A percentile compares a stretch with the other conserved stretches of the same genome.
Evolutionary conservation across 2,113 vertebrate genomes (phyloP).

Genomic region (Pleuronectes platessa): DNA sequence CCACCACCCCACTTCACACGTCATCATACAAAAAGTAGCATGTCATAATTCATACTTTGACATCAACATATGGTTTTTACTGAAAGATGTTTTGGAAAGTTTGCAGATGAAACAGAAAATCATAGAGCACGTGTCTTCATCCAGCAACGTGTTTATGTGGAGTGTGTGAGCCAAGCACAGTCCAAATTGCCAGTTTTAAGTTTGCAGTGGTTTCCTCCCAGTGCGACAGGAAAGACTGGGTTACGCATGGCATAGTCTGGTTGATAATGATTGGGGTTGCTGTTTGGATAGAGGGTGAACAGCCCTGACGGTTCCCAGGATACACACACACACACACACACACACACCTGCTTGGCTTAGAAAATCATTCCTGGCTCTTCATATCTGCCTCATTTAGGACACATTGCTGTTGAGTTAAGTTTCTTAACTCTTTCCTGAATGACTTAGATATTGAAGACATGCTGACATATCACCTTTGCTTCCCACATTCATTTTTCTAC

Average conservation of each 20-base stretch:
- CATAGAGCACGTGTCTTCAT: background rate
- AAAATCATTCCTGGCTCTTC: background rate
- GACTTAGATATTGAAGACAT: too few relatives aligned
- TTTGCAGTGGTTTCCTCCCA: slow-evolving; percentile 32
- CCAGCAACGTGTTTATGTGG: background rate
- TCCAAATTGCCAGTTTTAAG: slow-evolving; percentile 2
- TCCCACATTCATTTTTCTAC: too few relatives aligned
- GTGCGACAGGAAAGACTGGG: slow-evolving; percentile 11
- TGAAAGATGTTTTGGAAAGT: slow-evolving; percentile 40
- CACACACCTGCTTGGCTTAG: background rate
- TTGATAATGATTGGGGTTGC: slow-evolving; percentile 57
- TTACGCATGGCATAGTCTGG: slow-evolving; percentile 35
- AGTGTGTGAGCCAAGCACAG: background rate
- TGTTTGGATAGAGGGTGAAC: slow-evolving; percentile 55
- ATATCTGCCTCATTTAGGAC: background rate
- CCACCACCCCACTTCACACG: background rate
- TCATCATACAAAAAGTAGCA: too few relatives aligned
- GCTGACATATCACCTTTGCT: too few relatives aligned
- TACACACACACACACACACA: background rate
- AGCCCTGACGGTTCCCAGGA: slow-evolving; percentile 54
- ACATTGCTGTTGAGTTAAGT: background rate
- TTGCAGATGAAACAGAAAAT: slow-evolving; percentile 16
- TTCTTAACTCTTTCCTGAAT: background rate
- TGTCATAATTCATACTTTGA: slow-evolving; percentile 32
- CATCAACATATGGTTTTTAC: slow-evolving; percentile 29